Evolutionary conservation across 1,140 invertebrate genomes (phyloP).

Genomic region (Meloidogyne floridensis): DNA sequence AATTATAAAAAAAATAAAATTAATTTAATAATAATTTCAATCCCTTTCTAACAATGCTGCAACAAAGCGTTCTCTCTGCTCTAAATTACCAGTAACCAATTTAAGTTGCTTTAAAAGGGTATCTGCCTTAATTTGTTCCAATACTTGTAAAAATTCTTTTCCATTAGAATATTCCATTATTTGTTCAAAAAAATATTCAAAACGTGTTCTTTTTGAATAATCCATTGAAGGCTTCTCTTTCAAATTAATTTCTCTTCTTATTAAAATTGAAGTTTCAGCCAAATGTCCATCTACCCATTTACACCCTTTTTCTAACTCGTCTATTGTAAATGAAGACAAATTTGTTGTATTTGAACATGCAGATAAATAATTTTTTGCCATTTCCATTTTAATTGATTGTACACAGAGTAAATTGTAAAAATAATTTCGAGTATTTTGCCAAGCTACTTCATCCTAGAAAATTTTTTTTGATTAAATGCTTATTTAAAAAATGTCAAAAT

Average conservation of each 20-base stretch:
- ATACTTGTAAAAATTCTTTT: slow-evolving; percentile 38
- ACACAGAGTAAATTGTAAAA: slow-evolving; percentile 54
- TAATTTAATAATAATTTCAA: background rate
- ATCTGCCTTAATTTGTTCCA: slow-evolving; percentile 28
- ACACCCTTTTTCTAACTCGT: slow-evolving; percentile 39
- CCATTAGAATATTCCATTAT: slow-evolving; percentile 48
- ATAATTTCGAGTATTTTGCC: slow-evolving; percentile 55
- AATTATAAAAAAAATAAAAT: background rate
- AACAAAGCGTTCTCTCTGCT: slow-evolving; percentile 27
- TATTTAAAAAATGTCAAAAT: no score
- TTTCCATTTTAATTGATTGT: slow-evolving; percentile 53
- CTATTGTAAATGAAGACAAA: slow-evolving; percentile 22
- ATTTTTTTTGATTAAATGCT: background rate
- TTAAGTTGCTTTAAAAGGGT: background rate
- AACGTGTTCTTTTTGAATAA: slow-evolving; percentile 40
- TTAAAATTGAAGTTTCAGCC: slow-evolving; percentile 32
- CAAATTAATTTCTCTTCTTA: slow-evolving; percentile 1
- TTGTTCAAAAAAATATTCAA: slow-evolving; percentile 40
- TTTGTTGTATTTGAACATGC: slow-evolving; percentile 30
- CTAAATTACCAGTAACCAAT: background rate
- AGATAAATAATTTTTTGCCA: slow-evolving; percentile 54
- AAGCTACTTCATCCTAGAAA: slow-evolving; percentile 59
- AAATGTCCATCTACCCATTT: slow-evolving; percentile 54
- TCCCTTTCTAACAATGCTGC: slow-evolving; percentile 11
- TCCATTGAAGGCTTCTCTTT: slow-evolving; percentile 12